Evolutionary conservation across 2,113 vertebrate genomes (phyloP).

Genomic region (Elephantulus edwardii): DNA sequence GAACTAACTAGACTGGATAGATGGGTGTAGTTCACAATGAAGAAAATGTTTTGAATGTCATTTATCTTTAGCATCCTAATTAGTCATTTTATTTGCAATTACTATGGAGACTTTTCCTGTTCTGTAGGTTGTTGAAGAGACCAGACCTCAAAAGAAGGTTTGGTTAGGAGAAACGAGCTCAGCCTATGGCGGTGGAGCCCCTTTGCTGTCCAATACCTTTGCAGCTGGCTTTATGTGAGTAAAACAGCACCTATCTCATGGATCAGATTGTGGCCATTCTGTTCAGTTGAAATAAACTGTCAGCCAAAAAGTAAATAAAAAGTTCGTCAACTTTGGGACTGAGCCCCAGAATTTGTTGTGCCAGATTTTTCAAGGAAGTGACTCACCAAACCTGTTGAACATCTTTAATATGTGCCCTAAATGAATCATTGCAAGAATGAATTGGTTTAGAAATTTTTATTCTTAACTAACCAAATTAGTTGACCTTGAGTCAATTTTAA

Average conservation of each 20-base stretch:
- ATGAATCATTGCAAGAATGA: not conserved
- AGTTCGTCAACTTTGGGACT: no score
- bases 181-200: constrained; percentile 93
- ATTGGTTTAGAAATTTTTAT: not conserved
- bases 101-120: not conserved
- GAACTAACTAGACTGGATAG: not conserved
- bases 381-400: not conserved
- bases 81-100: not conserved
- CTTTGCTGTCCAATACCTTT: constrained; percentile 91
- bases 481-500: not conserved
- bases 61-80: not conserved
- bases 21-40: not conserved
- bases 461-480: not conserved
- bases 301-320: not conserved
- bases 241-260: fast-evolving
- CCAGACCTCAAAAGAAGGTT: constrained; percentile 87
- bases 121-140: constrained; percentile 81
- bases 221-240: constrained; percentile 96
- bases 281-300: not conserved
- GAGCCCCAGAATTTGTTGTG: not conserved
- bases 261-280: not conserved
- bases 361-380: constrained; percentile 20
- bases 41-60: not conserved
- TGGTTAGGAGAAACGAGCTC: constrained; percentile 98
- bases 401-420: not conserved